A percentile compares a stretch with the other conserved stretches of the same genome.
Evolutionary conservation across 1,140 invertebrate species (phyloP).

Genomic region (Diachasmimorpha longicaudata): DNA sequence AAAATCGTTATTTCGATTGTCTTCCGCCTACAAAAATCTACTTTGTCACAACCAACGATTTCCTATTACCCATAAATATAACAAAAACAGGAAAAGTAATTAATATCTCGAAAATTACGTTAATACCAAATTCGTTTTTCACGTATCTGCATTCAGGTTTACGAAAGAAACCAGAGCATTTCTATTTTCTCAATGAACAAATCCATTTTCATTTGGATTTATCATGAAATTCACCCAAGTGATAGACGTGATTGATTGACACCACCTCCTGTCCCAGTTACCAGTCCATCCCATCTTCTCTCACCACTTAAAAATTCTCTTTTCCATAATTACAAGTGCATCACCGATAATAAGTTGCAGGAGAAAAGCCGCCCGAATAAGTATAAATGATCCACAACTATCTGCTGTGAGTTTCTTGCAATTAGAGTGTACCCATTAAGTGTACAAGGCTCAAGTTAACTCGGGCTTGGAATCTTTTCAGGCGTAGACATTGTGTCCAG

Average conservation of each 20-base stretch:
- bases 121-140: neutral
- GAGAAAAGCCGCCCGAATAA: constrained; percentile 21
- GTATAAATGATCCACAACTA: neutral
- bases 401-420: constrained; percentile 18
- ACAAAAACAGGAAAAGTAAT: too few species aligned
- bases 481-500: constrained; percentile 24
- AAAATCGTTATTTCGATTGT: too few species aligned
- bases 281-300: neutral
- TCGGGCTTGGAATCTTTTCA: neutral
- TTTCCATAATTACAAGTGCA: constrained; percentile 19
- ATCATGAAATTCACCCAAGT: constrained; percentile 1
- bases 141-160: too few species aligned
- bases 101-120: too few species aligned
- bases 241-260: constrained; percentile 22
- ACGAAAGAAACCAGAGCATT: neutral
- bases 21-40: too few species aligned
- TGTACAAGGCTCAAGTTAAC: neutral
- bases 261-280: neutral
- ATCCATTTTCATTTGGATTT: neutral
- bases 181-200: neutral
- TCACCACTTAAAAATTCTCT: constrained; percentile 6
- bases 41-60: too few species aligned
- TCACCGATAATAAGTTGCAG: constrained; percentile 19
- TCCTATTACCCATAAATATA: too few species aligned
- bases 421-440: constrained; percentile 21